Percentiles rank a stretch among this genome's conserved stretches.
Conservation (phyloP, 2,113 vertebrate genomes). For the Nothobranchius furzeri region DNA sequence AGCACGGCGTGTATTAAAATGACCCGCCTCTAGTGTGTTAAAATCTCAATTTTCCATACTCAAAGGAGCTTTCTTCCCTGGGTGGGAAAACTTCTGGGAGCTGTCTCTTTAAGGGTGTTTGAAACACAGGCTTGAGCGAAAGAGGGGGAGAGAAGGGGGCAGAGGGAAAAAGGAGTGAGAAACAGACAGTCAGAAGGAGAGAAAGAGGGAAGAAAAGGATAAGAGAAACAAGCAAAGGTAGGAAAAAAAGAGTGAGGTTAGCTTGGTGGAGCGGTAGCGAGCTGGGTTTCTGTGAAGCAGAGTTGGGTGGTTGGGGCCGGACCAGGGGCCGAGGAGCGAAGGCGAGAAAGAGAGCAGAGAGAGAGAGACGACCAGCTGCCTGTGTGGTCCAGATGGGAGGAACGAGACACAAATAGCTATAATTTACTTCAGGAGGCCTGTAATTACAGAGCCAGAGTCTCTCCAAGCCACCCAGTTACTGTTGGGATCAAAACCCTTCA, state of each 20-base stretch:
- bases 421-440: slow-evolving; percentile 88
- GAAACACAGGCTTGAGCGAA: slow-evolving; percentile 52
- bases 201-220: slow-evolving; percentile 29
- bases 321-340: slow-evolving; percentile 65
- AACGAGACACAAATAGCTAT: slow-evolving; percentile 89
- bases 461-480: slow-evolving; percentile 82
- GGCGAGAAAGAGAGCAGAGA: slow-evolving; percentile 61
- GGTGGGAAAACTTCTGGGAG: slow-evolving; percentile 70
- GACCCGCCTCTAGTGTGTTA: slow-evolving; percentile 41
- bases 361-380: slow-evolving; percentile 68
- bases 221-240: slow-evolving; percentile 29
- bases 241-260: slow-evolving; percentile 46
- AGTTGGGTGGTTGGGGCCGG: slow-evolving; percentile 69
- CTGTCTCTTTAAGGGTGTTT: slow-evolving; percentile 81
- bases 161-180: slow-evolving; percentile 51
- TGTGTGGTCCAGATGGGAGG: slow-evolving; percentile 89
- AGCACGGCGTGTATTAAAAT: slow-evolving; percentile 49
- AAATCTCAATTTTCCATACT: slow-evolving; percentile 47
- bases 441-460: slow-evolving; percentile 86
- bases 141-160: slow-evolving; percentile 36
- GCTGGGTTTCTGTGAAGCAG: slow-evolving; percentile 33
- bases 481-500: slow-evolving; percentile 77
- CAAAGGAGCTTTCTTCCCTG: slow-evolving; percentile 61
- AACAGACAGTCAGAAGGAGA: slow-evolving; percentile 49
- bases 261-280: slow-evolving; percentile 37